phyloP scores from a whole-genome alignment of 2,797 vertebrate genomes.

The Enteromius argenteus region DNA sequence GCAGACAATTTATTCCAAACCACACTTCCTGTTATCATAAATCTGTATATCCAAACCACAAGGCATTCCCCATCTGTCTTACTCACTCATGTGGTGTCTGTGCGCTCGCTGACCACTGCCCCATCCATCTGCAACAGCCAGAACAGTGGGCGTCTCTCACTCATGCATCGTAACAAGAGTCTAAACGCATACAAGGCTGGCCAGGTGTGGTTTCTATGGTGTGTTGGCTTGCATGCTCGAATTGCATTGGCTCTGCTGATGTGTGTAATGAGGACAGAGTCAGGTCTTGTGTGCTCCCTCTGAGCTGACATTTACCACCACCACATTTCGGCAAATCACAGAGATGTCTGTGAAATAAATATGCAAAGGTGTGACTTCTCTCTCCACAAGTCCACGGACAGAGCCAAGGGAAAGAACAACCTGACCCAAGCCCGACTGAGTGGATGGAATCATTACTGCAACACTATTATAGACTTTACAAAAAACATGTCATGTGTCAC shows the following conservation, averaged over 20 bases:
- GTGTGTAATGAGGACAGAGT: slow-evolving; percentile 43
- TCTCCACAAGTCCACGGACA: slow-evolving; percentile 9
- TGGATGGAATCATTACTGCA: slow-evolving; percentile 17
- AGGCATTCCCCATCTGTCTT: slow-evolving; percentile 82
- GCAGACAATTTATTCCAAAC: slow-evolving; percentile 68
- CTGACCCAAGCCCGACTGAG: slow-evolving; percentile 6
- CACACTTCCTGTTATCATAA: slow-evolving; percentile 78
- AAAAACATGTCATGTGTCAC: too few species aligned
- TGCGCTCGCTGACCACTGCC: slow-evolving; percentile 73
- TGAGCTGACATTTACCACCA: slow-evolving; percentile 38
- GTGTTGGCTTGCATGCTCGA: slow-evolving; percentile 10
- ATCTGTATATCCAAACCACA: slow-evolving; percentile 83
- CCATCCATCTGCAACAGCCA: slow-evolving; percentile 55
- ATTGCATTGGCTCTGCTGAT: slow-evolving; percentile 33
- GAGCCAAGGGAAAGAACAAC: slow-evolving; percentile 9
- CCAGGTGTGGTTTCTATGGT: slow-evolving; percentile 35
- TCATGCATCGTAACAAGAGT: slow-evolving; percentile 2
- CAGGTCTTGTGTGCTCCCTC: neutral
- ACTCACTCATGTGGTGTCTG: slow-evolving; percentile 78
- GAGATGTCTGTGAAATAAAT: slow-evolving; percentile 30
- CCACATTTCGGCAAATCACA: slow-evolving; percentile 21
- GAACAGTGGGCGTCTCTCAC: slow-evolving; percentile 58
- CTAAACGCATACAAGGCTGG: slow-evolving; percentile 5
- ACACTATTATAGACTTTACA: neutral
- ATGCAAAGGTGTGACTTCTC: slow-evolving; percentile 22